These are phyloP conservation scores for Melanerpes formicivorus DNA, from an alignment of 2,113 vertebrate species.

Conservation along the genomic window DNA sequence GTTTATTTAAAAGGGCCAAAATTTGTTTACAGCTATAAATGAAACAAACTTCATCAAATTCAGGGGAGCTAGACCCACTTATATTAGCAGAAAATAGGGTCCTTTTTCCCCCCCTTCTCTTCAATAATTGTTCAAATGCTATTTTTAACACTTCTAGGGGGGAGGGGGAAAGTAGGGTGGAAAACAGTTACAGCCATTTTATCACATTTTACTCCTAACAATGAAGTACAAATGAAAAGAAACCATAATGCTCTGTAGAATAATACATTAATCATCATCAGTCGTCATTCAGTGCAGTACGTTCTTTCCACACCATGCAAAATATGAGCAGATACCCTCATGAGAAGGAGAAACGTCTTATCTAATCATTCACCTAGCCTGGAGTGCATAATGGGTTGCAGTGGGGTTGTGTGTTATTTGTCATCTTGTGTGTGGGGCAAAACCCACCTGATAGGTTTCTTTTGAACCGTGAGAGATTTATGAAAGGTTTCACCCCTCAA, in stretches of 20 bases:
- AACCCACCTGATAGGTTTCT: not conserved
- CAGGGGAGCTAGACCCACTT: slow-evolving; percentile 32
- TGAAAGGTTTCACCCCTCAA: slow-evolving; percentile 52
- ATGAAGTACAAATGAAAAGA: slow-evolving; percentile 61
- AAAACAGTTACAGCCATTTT: slow-evolving; percentile 61
- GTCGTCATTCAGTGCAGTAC: slow-evolving; percentile 56
- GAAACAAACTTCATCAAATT: slow-evolving; percentile 40
- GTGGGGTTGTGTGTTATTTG: slow-evolving; percentile 58
- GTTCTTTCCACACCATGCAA: slow-evolving; percentile 48
- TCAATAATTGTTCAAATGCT: slow-evolving; percentile 47
- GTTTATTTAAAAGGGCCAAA: not conserved
- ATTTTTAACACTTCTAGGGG: slow-evolving; percentile 50
- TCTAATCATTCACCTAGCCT: slow-evolving; percentile 73
- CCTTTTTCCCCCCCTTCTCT: slow-evolving; percentile 21
- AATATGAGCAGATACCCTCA: slow-evolving; percentile 64
- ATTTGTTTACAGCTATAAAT: not conserved
- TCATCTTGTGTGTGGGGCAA: slow-evolving; percentile 65
- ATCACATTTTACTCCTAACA: slow-evolving; percentile 67
- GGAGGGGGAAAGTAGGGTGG: slow-evolving; percentile 39
- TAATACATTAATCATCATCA: slow-evolving; percentile 81
- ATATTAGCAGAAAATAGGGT: slow-evolving; percentile 25
- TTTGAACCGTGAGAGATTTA: slow-evolving; percentile 67
- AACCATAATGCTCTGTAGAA: slow-evolving; percentile 60
- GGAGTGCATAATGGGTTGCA: slow-evolving; percentile 59
- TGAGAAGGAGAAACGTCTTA: slow-evolving; percentile 67